Evolutionary conservation across 2,113 vertebrate species (phyloP).

Genomic region (Crotalus tigris): DNA sequence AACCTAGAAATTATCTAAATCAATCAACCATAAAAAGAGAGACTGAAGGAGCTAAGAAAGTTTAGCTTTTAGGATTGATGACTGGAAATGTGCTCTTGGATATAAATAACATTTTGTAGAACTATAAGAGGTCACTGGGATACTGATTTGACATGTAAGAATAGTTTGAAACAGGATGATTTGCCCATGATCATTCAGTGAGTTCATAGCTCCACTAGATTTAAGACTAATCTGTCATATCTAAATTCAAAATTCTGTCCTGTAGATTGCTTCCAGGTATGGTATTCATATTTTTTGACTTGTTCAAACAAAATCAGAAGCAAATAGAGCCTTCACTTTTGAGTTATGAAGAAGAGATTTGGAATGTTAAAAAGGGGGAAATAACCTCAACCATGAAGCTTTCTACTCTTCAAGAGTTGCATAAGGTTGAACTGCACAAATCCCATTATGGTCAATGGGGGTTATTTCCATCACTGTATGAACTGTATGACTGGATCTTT

Average conservation of each 20-base stretch:
- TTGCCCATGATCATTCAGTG: neutral
- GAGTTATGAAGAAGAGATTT: slow-evolving; percentile 21
- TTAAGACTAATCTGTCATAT: neutral
- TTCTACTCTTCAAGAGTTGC: slow-evolving; percentile 30
- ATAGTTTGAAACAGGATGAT: neutral
- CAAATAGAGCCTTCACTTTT: slow-evolving; percentile 14
- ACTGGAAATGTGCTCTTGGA: neutral
- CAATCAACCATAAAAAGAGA: neutral
- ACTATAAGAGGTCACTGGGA: neutral
- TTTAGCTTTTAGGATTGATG: neutral
- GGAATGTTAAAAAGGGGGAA: neutral
- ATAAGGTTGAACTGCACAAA: slow-evolving; percentile 30
- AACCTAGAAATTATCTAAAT: neutral
- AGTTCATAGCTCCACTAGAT: neutral
- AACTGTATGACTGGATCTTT: neutral
- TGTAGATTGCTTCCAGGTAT: neutral
- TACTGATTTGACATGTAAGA: neutral
- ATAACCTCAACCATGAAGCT: neutral
- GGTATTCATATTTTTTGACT: slow-evolving; percentile 1
- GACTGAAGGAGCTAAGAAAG: neutral
- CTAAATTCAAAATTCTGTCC: neutral
- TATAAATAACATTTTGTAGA: neutral
- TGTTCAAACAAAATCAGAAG: slow-evolving; percentile 10
- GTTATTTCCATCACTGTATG: slow-evolving; percentile 31
- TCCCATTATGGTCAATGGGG: slow-evolving; percentile 11